phyloP scores from a whole-genome alignment of 2,888 invertebrate genomes.

The Cactoblastis cactorum region DNA sequence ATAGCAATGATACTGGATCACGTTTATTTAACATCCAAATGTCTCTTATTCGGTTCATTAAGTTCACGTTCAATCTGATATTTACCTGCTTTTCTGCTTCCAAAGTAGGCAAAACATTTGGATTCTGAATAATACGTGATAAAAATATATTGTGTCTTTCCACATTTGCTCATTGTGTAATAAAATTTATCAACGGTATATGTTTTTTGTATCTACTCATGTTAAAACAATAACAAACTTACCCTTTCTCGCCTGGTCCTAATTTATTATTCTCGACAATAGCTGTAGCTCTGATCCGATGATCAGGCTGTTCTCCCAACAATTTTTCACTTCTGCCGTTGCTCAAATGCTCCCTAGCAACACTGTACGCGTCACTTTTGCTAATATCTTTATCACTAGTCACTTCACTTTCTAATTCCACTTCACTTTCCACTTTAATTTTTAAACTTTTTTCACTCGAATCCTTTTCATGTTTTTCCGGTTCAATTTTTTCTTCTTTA shows the following conservation, averaged over 20 bases:
- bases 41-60: slow-evolving; percentile 8
- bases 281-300: slow-evolving; percentile 80
- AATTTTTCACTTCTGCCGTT: slow-evolving; percentile 88
- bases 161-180: not conserved
- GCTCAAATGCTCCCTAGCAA: slow-evolving; percentile 62
- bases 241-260: slow-evolving; percentile 79
- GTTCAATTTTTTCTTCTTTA: slow-evolving; percentile 48
- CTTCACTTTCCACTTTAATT: slow-evolving; percentile 50
- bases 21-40: slow-evolving; percentile 9
- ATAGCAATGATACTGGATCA: slow-evolving; percentile 7
- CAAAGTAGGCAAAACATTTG: not conserved
- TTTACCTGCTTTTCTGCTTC: not conserved
- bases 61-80: not conserved
- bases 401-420: slow-evolving; percentile 53
- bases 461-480: slow-evolving; percentile 66
- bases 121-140: not conserved
- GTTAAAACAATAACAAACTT: slow-evolving; percentile 36
- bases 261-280: slow-evolving; percentile 81
- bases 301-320: slow-evolving; percentile 82
- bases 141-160: not conserved
- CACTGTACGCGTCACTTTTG: slow-evolving; percentile 63
- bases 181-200: not conserved
- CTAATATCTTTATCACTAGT: slow-evolving; percentile 69
- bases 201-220: not conserved
- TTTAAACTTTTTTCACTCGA: slow-evolving; percentile 62